Evolutionary conservation across 2,888 invertebrate species (phyloP).

Genomic region (Andrena fulva): DNA sequence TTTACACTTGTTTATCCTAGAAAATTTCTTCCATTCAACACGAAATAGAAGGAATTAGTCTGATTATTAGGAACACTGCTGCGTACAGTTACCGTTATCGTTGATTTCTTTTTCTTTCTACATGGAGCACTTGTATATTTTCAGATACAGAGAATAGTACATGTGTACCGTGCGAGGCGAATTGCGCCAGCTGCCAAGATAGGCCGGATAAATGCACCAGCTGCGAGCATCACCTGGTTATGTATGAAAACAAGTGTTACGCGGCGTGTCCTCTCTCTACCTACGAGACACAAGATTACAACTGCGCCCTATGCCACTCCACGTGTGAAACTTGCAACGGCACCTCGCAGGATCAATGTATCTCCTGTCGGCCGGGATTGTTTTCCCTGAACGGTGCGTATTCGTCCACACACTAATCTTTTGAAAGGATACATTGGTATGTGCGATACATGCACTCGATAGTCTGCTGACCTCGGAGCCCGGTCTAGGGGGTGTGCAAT

Average conservation of each 20-base stretch:
- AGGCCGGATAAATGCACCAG: slow-evolving; percentile 93
- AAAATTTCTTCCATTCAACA: too few relatives aligned
- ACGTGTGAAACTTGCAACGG: slow-evolving; percentile 93
- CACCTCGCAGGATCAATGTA: slow-evolving; percentile 91
- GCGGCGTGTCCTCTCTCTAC: slow-evolving; percentile 93
- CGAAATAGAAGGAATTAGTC: too few relatives aligned
- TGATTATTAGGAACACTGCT: too few relatives aligned
- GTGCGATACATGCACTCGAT: too few relatives aligned
- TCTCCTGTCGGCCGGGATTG: slow-evolving; percentile 91
- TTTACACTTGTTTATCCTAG: too few relatives aligned
- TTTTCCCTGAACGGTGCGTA: slow-evolving; percentile 90
- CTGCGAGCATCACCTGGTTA: slow-evolving; percentile 94
- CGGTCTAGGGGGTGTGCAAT: too few relatives aligned
- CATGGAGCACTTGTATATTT: background rate
- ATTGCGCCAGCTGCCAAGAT: slow-evolving; percentile 94
- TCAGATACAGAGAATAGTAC: slow-evolving; percentile 90
- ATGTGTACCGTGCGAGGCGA: slow-evolving; percentile 94
- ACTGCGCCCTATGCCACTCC: slow-evolving; percentile 92
- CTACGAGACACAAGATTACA: slow-evolving; percentile 95
- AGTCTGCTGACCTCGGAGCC: too few relatives aligned
- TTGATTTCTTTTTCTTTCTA: too few relatives aligned
- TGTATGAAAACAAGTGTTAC: slow-evolving; percentile 92
- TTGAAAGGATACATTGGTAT: background rate
- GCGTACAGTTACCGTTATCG: too few relatives aligned
- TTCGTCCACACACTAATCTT: slow-evolving; percentile 5